These are phyloP conservation scores for Rhinella marina DNA, from an alignment of 2,797 vertebrate species.

Conservation along the genomic window DNA sequence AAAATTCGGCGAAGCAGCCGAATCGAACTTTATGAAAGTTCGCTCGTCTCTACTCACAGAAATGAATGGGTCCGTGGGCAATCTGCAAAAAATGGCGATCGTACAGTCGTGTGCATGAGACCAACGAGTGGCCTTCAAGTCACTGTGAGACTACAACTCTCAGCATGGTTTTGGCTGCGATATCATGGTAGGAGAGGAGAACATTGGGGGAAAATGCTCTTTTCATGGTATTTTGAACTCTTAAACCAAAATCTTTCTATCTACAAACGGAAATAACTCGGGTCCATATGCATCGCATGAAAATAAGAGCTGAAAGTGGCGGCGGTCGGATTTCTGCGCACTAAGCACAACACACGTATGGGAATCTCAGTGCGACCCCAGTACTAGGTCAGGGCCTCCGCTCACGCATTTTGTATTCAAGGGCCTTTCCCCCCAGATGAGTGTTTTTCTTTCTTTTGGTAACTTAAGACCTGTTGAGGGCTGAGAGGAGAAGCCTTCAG, in stretches of 20 bases:
- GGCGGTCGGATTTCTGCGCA: not conserved
- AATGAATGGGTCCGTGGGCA: too few relatives aligned
- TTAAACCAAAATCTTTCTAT: not conserved
- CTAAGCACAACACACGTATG: slow-evolving; percentile 1
- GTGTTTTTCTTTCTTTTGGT: slow-evolving; percentile 49
- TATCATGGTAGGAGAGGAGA: too few relatives aligned
- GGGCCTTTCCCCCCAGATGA: not conserved
- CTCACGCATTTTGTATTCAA: slow-evolving; percentile 23
- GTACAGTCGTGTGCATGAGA: too few relatives aligned
- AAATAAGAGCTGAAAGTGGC: not conserved
- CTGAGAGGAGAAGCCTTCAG: slow-evolving; percentile 39
- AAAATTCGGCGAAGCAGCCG: too few relatives aligned
- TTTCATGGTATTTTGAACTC: not conserved
- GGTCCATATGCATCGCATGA: not conserved
- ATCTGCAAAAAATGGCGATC: too few relatives aligned
- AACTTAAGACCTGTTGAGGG: slow-evolving; percentile 42
- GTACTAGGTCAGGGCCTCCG: slow-evolving; percentile 8
- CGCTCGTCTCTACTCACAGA: too few relatives aligned
- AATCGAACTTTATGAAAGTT: too few relatives aligned
- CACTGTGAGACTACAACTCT: too few relatives aligned
- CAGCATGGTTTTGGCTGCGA: too few relatives aligned
- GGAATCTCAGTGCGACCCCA: not conserved
- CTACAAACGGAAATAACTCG: not conserved
- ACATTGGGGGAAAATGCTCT: not conserved
- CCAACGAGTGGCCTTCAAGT: too few relatives aligned